A percentile compares a stretch with the other conserved stretches of the same genome.
Conservation (phyloP, 2,797 vertebrate species). For the Xiphorhynchus erythropygius region DNA sequence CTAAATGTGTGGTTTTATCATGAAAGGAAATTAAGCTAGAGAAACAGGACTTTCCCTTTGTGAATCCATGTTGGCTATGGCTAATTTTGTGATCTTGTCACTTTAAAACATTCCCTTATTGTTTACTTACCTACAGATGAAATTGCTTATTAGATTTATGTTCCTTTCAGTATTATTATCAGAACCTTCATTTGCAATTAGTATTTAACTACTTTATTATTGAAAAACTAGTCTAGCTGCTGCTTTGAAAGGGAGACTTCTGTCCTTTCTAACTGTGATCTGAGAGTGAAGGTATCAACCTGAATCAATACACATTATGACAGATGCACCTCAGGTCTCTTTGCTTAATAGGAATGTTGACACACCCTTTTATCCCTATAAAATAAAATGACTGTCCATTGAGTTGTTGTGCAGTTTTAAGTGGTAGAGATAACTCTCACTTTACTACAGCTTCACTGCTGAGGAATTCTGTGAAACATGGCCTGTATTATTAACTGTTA, state of each 20-base stretch:
- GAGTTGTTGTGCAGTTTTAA: background rate
- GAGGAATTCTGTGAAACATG: background rate
- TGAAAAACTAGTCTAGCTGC: background rate
- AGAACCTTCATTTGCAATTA: background rate
- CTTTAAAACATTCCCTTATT: background rate
- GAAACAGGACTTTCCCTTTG: background rate
- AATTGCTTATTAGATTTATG: background rate
- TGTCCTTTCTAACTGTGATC: background rate
- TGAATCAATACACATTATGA: background rate
- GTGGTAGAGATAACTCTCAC: background rate
- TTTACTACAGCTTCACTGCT: background rate
- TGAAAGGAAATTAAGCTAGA: background rate
- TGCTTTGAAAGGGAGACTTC: background rate
- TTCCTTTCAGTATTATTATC: background rate
- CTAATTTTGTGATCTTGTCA: background rate
- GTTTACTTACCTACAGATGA: background rate
- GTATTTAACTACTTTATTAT: background rate
- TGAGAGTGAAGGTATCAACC: background rate
- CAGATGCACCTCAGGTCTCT: background rate
- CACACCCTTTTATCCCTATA: background rate
- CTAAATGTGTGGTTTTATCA: background rate
- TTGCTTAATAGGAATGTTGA: background rate
- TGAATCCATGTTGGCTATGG: background rate
- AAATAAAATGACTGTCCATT: background rate
- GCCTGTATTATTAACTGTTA: background rate